Conservation (phyloP, 1,140 invertebrate species). For the Drosophila repleta region DNA sequence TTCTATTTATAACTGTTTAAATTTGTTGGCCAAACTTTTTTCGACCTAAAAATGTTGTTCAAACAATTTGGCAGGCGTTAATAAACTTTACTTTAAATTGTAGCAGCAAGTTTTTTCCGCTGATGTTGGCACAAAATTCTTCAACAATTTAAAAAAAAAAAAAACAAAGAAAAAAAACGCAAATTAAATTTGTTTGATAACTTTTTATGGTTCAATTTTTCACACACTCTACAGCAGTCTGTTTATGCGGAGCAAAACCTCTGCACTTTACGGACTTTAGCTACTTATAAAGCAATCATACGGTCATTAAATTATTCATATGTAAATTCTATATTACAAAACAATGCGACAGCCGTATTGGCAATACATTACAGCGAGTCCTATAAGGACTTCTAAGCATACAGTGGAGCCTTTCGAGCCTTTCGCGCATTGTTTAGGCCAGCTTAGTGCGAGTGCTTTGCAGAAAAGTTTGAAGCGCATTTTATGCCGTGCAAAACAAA, state of each 20-base stretch:
- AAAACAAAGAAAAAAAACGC: neutral
- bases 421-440: constrained; percentile 35
- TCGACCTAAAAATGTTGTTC: neutral
- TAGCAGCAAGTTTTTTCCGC: neutral
- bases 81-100: constrained; percentile 29
- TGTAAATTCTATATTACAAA: constrained; percentile 12
- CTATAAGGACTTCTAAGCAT: constrained; percentile 32
- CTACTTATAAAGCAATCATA: constrained; percentile 50
- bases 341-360: constrained; percentile 23
- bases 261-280: constrained; percentile 6
- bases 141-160: neutral
- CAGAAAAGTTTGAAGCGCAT: constrained; percentile 73
- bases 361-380: constrained; percentile 28
- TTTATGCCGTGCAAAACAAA: constrained; percentile 52
- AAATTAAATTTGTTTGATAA: constrained; percentile 3
- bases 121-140: neutral
- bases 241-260: neutral
- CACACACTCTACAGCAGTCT: neutral
- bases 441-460: constrained; percentile 40
- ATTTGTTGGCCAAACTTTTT: neutral
- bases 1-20: neutral
- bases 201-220: constrained; percentile 3
- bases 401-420: constrained; percentile 20
- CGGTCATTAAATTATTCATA: constrained; percentile 48
- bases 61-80: neutral